These are phyloP conservation scores for Garrulus glandarius DNA, from an alignment of 2,797 vertebrate species.

Conservation along the genomic window DNA sequence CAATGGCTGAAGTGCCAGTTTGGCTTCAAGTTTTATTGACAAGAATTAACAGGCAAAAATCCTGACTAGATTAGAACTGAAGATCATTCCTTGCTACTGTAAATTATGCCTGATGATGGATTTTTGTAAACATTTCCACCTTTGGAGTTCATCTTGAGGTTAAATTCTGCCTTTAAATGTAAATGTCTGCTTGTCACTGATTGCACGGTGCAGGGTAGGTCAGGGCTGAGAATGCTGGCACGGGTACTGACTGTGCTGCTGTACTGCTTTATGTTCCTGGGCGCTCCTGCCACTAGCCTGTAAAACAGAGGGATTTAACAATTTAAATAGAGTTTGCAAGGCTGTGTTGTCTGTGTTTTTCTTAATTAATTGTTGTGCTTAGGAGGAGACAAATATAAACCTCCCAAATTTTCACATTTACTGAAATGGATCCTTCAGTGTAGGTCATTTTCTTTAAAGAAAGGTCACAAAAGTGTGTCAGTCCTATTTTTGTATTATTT, in stretches of 20 bases:
- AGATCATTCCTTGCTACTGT: background rate
- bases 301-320: background rate
- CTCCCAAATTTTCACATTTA: background rate
- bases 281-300: background rate
- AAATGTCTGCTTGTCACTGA: background rate
- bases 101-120: background rate
- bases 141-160: background rate
- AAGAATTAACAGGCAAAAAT: background rate
- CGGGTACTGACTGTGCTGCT: fast-evolving
- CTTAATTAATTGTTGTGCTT: background rate
- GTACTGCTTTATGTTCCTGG: background rate
- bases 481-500: background rate
- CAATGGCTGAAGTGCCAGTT: background rate
- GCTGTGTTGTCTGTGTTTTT: background rate
- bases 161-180: background rate
- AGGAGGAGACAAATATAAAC: background rate
- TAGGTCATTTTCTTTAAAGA: background rate
- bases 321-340: background rate
- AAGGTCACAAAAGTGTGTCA: background rate
- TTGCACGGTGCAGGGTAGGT: fast-evolving
- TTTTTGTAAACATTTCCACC: background rate
- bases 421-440: background rate
- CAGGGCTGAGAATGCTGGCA: background rate
- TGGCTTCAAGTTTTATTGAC: background rate
- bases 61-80: background rate